Evolutionary conservation across 2,797 vertebrate species (phyloP), one percentile per base, ranked within the genome.

Genomic region (Champsocephalus esox): DNA sequence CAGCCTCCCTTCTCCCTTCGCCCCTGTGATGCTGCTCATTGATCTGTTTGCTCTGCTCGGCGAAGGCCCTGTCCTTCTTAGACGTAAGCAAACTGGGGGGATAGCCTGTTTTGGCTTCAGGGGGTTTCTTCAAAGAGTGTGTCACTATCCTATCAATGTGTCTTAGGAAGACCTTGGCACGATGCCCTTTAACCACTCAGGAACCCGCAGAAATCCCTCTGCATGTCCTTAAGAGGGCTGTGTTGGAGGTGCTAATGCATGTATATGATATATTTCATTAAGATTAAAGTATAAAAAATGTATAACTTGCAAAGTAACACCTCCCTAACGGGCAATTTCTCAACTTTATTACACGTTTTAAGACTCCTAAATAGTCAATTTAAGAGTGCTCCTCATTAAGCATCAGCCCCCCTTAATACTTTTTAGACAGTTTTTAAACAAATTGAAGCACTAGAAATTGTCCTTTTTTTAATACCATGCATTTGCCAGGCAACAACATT

Each of bases 21-120:
- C 71, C 73, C 49, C 73, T 14, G 51, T 10, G 63, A 77, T 76
- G 69, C 77, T 73, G 51, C 75, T 85, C 70, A 76, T 89, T 86
- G 86, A 84, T 84, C 76, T 80, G 74, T 82, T 80, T 80, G 62
- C 80, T 77, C 73, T 77, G 71, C 66, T 69, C 17, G 19, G 75
- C 17, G 19, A 72, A 61, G 67, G 60, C 62, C 54, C 78, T 56
- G 61, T 28, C 28, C 63, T 66, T 59, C 66, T 60, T 46, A 54
- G 72, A 74, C 82, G 65, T 66, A 66, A 74, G 61, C 41, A 63
- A 46, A 44, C 69, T 8, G 46, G 24, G 51, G 43, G 80, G 63
- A 68, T 71, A 48, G 61, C 78, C 59, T 65, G 60, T 38, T 38
- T 19, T 54, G 55, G 43, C 69, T 51, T 38, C 34, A 38, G 34